Evolutionary conservation across 2,888 invertebrate genomes (phyloP), one percentile per base, ranked within the genome.

Genomic region (Neoascia interrupta): DNA sequence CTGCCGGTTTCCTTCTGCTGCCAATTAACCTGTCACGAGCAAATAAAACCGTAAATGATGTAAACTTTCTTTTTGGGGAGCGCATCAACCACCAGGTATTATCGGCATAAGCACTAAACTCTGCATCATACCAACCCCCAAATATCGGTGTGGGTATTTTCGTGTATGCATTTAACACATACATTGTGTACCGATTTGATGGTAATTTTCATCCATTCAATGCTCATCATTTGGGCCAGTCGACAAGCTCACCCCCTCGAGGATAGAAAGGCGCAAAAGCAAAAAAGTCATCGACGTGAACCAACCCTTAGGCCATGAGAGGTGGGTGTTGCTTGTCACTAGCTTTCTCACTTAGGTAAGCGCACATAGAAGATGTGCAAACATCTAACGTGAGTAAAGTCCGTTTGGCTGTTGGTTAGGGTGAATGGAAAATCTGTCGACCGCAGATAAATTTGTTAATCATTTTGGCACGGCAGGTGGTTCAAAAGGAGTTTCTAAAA

Each of bases 381-480:
- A 39, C 16, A 47, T 51, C 69, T 68, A 69, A 74, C 51, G 37
- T 64, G 41, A 51, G 45, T 45, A 18, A 41, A 61, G 69, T 49
- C 68, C 19, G n/a, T 68, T 49, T 70, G 49, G 23, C 36, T 64
- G 43, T 58, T 19, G 21, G 19, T n/a, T 15, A 3, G 63, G 19
- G 28, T 8, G 66, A 73, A 43, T 54, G 63, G 76, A 81, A 81
- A 82, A 82, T 79, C 79, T 83, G 83, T 83, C 83, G 81, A 82
- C 82, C 82, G 74, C 83, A 83, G 83, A 82, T 79, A 82, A 81
- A 83, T 83, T 83, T 81, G 82, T 83, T 83, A 83, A 83, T 82
- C 82, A 83, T 81, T 83, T 81, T 82, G 66, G 75, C 83, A 73
- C 82, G 69, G 82, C 82, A 81, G 83, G 83, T 81, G 82, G 81